Evolutionary conservation across 2,888 invertebrate genomes (phyloP), one percentile per base, ranked within the genome.

Genomic region (Sinopyrophorus schimmeli): DNA sequence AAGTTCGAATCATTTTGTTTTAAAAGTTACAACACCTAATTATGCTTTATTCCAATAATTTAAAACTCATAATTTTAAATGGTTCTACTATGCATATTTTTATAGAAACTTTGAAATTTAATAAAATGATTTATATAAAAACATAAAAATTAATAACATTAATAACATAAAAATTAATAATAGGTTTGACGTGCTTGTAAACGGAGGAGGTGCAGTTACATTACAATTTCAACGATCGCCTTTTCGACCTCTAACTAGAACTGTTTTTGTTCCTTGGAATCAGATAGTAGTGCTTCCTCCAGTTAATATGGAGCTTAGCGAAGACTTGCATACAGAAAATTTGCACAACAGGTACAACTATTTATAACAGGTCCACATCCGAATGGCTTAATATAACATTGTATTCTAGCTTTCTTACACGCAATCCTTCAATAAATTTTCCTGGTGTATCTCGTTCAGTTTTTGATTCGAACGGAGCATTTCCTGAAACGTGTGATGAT

Each of bases 111-210:
- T n/a, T n/a, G n/a, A n/a, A n/a, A n/a, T n/a, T n/a, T n/a, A n/a
- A n/a, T n/a, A n/a, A n/a, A n/a, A n/a, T n/a, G n/a, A n/a, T n/a
- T n/a, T n/a, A n/a, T n/a, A n/a, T n/a, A n/a, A n/a, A n/a, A n/a
- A n/a, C n/a, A n/a, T n/a, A n/a, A n/a, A n/a, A n/a, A n/a, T n/a
- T n/a, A n/a, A n/a, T n/a, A n/a, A n/a, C n/a, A n/a, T n/a, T n/a
- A n/a, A n/a, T n/a, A n/a, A n/a, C n/a, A n/a, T n/a, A n/a, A n/a
- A n/a, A n/a, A n/a, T n/a, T 12, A 32, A 32, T 16, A 17, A 17
- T 43, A 96, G 96, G 89, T 99, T 98, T 80, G 99, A 99, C 77
- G 89, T 99, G 48, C 79, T 99, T 67, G 97, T 99, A 53, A 98
- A 99, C 75, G 99, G 99, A 9, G 99, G 98, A 32, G 96, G 96